These are phyloP conservation scores for Porites evermanni DNA, from an alignment of 92 coral and sea anemone genomes.

Conservation along the genomic window DNA sequence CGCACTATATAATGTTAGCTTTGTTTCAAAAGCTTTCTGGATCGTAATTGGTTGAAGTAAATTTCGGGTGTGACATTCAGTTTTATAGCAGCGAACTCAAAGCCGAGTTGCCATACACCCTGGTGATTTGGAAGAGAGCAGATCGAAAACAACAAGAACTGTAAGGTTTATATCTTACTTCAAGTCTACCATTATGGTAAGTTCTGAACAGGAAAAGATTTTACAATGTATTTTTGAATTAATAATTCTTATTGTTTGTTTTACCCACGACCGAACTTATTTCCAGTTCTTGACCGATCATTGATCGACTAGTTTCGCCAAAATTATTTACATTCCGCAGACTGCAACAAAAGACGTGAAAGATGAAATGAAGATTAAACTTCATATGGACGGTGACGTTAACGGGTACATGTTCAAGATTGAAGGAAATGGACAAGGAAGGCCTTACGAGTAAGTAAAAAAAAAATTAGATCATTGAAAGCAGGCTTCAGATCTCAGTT, in stretches of 20 bases:
- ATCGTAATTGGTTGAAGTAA: too few species aligned
- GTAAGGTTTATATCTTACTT: slow-evolving; percentile 1
- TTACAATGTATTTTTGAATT: too few species aligned
- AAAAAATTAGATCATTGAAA: background rate
- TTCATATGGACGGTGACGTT: background rate
- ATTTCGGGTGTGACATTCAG: too few species aligned
- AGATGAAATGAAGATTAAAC: background rate
- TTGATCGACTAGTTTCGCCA: background rate
- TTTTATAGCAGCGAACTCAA: too few species aligned
- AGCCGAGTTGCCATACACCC: too few species aligned
- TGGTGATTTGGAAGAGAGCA: too few species aligned
- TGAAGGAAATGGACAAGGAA: slow-evolving; percentile 26
- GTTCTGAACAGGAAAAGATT: background rate
- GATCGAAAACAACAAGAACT: background rate
- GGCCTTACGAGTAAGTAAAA: slow-evolving; percentile 7
- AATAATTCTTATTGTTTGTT: background rate
- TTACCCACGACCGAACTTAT: background rate
- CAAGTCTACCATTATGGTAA: background rate
- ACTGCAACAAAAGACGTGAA: background rate
- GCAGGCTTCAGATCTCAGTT: background rate
- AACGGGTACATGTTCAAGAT: slow-evolving; percentile 15
- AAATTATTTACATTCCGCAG: background rate
- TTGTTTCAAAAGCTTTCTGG: too few species aligned
- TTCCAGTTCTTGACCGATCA: background rate
- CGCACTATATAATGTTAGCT: too few species aligned